Conservation (phyloP, 2,888 invertebrate species). For the Drosophila meridionalis region DNA sequence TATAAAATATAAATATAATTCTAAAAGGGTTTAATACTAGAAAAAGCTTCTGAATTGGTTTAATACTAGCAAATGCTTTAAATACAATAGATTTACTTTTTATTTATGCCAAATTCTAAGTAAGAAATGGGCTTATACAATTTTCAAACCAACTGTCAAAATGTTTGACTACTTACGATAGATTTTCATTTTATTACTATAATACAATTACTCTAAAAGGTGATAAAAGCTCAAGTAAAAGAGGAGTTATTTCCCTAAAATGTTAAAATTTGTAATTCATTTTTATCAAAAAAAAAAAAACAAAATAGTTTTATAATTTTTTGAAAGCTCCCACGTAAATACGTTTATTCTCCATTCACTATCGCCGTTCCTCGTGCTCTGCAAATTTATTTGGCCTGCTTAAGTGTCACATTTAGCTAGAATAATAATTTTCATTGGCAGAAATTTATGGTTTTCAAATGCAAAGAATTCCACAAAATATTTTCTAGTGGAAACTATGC, state of each 20-base stretch:
- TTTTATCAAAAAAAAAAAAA: not conserved
- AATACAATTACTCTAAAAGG: too few species aligned
- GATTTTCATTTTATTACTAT: too few species aligned
- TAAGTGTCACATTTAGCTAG: slow-evolving; percentile 8
- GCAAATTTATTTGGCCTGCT: not conserved
- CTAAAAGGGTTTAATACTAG: too few species aligned
- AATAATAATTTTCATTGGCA: slow-evolving; percentile 32
- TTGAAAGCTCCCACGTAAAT: not conserved
- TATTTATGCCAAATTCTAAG: not conserved
- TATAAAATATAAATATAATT: too few species aligned
- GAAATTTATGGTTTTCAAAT: slow-evolving; percentile 19
- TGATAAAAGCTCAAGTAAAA: too few species aligned
- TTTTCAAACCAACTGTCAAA: too few species aligned
- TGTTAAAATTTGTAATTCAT: not conserved
- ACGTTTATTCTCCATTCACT: not conserved
- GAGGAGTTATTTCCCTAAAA: too few species aligned
- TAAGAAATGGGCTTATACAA: too few species aligned
- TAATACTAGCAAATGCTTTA: not conserved
- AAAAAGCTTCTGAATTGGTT: not conserved
- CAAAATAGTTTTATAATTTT: not conserved
- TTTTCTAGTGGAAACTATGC: not conserved
- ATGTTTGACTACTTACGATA: too few species aligned
- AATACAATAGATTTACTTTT: not conserved
- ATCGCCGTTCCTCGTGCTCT: not conserved
- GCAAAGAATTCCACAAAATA: slow-evolving; percentile 17